These are phyloP conservation scores for Argyrosomus regius DNA, from an alignment of 2,797 vertebrate species.

Conservation along the genomic window DNA sequence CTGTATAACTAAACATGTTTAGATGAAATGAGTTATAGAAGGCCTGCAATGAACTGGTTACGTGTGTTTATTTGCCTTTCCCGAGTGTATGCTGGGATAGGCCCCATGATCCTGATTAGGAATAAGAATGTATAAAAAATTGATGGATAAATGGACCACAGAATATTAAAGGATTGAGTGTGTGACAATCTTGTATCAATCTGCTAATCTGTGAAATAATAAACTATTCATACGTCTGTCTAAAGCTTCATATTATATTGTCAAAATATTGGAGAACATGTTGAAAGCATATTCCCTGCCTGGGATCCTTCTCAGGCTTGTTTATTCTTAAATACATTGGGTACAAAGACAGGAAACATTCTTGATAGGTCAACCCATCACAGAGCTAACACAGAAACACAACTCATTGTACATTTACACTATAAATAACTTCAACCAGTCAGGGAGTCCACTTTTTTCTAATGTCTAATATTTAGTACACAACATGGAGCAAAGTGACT, in stretches of 20 bases:
- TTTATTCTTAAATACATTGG: neutral
- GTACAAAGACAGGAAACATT: constrained; percentile 31
- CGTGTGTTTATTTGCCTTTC: neutral
- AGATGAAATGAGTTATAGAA: neutral
- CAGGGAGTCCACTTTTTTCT: neutral
- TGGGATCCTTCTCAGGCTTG: neutral
- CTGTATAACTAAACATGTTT: constrained; percentile 2
- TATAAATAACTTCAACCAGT: constrained; percentile 23
- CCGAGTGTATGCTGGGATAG: neutral
- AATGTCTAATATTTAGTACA: neutral
- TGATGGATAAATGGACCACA: neutral
- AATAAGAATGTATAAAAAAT: neutral
- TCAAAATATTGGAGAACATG: neutral
- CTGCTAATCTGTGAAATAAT: neutral
- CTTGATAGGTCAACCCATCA: constrained; percentile 14
- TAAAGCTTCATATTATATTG: constrained; percentile 3
- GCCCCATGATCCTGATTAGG: neutral
- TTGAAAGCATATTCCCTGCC: constrained; percentile 1
- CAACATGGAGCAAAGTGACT: neutral
- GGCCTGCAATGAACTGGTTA: neutral
- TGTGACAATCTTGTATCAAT: too few species aligned
- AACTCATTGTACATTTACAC: neutral
- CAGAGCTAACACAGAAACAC: constrained; percentile 16
- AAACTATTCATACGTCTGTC: neutral
- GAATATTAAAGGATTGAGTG: too few species aligned